Evolutionary conservation across 2,113 vertebrate genomes (phyloP).

Genomic region (Xiphophorus couchianus): DNA sequence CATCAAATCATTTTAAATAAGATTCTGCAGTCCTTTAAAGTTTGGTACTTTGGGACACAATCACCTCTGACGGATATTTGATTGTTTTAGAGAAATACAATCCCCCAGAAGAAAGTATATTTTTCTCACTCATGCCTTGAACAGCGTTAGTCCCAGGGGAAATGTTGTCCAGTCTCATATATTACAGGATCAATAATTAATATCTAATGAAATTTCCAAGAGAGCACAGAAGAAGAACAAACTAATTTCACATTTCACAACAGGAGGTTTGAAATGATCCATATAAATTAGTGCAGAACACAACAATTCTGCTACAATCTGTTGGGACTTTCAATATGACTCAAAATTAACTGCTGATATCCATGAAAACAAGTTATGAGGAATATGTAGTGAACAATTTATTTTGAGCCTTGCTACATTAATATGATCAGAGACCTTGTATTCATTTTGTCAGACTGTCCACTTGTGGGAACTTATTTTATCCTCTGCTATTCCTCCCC

Average conservation of each 20-base stretch:
- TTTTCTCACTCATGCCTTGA: conserved; percentile 47
- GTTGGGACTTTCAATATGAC: conserved; percentile 27
- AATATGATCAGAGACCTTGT: conserved; percentile 33
- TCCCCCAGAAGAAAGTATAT: not conserved
- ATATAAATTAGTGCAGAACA: conserved; percentile 18
- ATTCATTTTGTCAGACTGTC: conserved; percentile 30
- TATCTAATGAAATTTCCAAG: conserved; percentile 12
- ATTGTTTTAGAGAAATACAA: not conserved
- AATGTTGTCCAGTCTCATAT: conserved; percentile 42
- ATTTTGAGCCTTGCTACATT: conserved; percentile 8
- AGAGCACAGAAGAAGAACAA: conserved; percentile 7
- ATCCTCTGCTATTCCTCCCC: conserved; percentile 4
- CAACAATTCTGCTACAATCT: conserved; percentile 18
- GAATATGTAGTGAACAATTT: conserved; percentile 1
- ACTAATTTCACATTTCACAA: conserved; percentile 1
- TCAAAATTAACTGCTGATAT: conserved; percentile 25
- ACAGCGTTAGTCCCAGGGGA: conserved; percentile 44
- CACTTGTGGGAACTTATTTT: conserved; percentile 18
- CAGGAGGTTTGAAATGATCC: conserved; percentile 7
- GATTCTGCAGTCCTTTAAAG: not conserved
- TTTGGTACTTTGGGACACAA: not conserved
- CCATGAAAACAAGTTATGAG: conserved; percentile 49
- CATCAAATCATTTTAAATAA: not conserved
- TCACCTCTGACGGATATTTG: not conserved
- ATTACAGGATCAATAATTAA: conserved; percentile 65